Evolutionary conservation across 2,888 invertebrate genomes (phyloP).

Genomic region (Pyrrhosoma nymphula): DNA sequence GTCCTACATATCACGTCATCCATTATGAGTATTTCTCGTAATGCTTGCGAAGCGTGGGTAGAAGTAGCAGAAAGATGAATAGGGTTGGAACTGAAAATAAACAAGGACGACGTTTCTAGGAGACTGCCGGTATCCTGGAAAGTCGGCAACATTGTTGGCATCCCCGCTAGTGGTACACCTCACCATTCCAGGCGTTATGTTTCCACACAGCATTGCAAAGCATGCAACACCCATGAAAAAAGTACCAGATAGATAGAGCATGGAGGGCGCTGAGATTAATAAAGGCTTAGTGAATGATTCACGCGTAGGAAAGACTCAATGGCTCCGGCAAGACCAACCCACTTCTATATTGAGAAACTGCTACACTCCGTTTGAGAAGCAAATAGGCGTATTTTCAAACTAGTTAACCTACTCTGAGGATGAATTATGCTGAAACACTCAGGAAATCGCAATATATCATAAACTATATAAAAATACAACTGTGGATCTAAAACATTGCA

Average conservation of each 20-base stretch:
- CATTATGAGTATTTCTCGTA: background rate
- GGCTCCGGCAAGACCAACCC: background rate
- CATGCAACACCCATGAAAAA: background rate
- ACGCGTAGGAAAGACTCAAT: background rate
- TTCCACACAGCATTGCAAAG: conserved; percentile 61
- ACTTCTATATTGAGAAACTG: background rate
- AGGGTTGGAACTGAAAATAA: background rate
- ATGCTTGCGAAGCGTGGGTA: background rate
- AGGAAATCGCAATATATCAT: no score
- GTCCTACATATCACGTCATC: no score
- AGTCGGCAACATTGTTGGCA: conserved; percentile 44
- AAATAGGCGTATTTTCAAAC: no score
- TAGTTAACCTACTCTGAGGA: no score
- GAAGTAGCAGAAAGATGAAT: background rate
- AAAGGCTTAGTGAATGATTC: background rate
- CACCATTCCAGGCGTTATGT: conserved; percentile 59
- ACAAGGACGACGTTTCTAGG: background rate
- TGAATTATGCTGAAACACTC: no score
- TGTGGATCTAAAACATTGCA: no score
- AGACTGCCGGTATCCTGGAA: conserved; percentile 30
- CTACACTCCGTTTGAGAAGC: no score
- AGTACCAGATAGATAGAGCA: background rate
- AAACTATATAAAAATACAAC: no score
- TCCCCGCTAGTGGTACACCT: conserved; percentile 52
- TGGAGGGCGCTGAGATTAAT: background rate